Conservation (phyloP, 1,140 invertebrate genomes). For the Chionoecetes opilio region DNA sequence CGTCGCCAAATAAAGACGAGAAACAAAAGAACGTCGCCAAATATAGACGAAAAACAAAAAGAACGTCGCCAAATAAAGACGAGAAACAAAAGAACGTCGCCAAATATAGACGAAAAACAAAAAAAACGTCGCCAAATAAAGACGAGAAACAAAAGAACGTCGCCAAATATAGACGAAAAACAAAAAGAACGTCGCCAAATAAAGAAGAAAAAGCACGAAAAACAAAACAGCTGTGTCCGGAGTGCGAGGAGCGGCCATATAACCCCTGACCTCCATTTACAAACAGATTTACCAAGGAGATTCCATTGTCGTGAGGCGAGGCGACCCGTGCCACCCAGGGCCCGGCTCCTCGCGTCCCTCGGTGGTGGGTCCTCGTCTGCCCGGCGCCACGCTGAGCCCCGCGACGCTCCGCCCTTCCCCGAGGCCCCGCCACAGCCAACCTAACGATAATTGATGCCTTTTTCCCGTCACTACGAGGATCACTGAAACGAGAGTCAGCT, state of each 20-base stretch:
- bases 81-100: too few relatives aligned
- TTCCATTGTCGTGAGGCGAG: constrained; percentile 24
- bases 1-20: too few relatives aligned
- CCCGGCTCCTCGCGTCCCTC: background rate
- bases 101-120: too few relatives aligned
- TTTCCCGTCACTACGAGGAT: constrained; percentile 10
- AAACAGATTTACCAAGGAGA: constrained; percentile 44
- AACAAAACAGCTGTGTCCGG: constrained; percentile 24
- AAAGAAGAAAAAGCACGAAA: constrained; percentile 11
- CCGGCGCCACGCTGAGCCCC: constrained; percentile 11
- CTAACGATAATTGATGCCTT: constrained; percentile 17
- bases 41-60: too few relatives aligned
- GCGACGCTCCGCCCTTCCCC: background rate
- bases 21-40: too few relatives aligned
- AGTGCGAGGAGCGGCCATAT: background rate
- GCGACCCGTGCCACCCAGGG: background rate
- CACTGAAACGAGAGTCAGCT: background rate
- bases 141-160: too few relatives aligned
- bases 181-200: constrained; percentile 36
- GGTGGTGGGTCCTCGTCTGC: background rate
- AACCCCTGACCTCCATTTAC: constrained; percentile 50
- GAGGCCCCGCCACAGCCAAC: background rate
- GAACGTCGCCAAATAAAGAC: too few relatives aligned
- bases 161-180: background rate
- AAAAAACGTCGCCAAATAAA: too few relatives aligned